A percentile compares a stretch with the other conserved stretches of the same genome.
Conservation (phyloP, 2,797 vertebrate genomes). For the Rhabdophis nuchalis region DNA sequence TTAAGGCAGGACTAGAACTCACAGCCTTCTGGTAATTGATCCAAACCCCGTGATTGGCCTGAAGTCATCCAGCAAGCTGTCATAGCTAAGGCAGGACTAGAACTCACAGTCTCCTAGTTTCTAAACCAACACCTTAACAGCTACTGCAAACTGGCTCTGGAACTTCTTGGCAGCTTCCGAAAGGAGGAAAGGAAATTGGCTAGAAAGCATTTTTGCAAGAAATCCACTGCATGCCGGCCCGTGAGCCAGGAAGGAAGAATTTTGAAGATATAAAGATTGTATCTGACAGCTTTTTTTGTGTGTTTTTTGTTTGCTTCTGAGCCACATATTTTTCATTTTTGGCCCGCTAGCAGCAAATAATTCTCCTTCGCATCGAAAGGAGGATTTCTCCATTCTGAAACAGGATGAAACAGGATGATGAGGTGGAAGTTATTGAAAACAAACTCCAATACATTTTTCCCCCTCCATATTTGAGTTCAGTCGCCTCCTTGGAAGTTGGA, state of each 20-base stretch:
- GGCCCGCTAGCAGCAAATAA: background rate
- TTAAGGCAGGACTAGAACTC: too few relatives aligned
- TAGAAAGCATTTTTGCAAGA: background rate
- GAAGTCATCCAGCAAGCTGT: background rate
- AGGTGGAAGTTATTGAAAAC: background rate
- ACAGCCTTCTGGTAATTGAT: too few relatives aligned
- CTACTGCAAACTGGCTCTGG: background rate
- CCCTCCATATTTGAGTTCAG: background rate
- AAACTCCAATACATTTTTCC: background rate
- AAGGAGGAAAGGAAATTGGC: background rate
- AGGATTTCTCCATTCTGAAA: background rate
- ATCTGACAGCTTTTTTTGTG: background rate
- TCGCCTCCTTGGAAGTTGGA: background rate
- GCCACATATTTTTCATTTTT: background rate
- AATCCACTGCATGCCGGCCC: background rate
- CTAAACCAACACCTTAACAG: background rate
- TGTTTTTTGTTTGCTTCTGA: background rate
- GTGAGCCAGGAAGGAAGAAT: background rate
- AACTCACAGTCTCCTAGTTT: too few relatives aligned
- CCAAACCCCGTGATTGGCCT: too few relatives aligned
- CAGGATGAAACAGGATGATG: too few relatives aligned
- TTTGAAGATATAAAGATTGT: background rate
- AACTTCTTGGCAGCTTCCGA: background rate
- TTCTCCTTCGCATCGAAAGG: background rate
- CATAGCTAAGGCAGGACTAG: too few relatives aligned